These are phyloP conservation scores for Xylophagus ater DNA, from an alignment of 2,888 invertebrate genomes.

Conservation along the genomic window DNA sequence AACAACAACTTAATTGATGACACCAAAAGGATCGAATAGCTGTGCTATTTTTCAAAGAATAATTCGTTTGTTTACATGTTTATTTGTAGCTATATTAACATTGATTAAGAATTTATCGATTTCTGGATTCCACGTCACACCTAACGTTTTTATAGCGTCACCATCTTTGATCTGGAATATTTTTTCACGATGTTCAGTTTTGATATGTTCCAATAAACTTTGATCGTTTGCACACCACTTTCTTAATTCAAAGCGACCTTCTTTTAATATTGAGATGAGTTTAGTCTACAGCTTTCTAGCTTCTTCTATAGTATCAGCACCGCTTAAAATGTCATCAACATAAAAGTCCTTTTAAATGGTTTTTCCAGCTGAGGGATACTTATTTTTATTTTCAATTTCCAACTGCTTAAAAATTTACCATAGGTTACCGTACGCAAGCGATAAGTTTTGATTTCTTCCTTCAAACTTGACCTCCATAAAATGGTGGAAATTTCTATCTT, in stretches of 20 bases:
- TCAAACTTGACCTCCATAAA: slow-evolving; percentile 8
- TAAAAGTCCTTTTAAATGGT: slow-evolving; percentile 13
- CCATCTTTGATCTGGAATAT: too few relatives aligned
- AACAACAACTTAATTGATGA: not conserved
- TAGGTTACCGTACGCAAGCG: slow-evolving; percentile 16
- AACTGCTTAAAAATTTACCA: slow-evolving; percentile 14
- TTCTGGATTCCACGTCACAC: too few relatives aligned
- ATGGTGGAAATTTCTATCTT: slow-evolving; percentile 16
- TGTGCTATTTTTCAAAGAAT: not conserved
- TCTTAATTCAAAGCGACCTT: not conserved
- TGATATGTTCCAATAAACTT: too few relatives aligned
- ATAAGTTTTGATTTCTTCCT: slow-evolving; percentile 7
- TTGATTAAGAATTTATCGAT: too few relatives aligned
- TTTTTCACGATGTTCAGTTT: too few relatives aligned
- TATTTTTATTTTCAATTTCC: slow-evolving; percentile 8
- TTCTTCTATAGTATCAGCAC: slow-evolving; percentile 10
- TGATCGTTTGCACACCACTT: slow-evolving; percentile 1
- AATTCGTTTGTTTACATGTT: not conserved
- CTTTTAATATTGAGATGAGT: not conserved
- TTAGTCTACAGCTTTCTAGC: slow-evolving; percentile 2
- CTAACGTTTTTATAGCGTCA: too few relatives aligned
- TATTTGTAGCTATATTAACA: too few relatives aligned
- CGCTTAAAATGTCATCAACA: slow-evolving; percentile 14
- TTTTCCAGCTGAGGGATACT: slow-evolving; percentile 9
- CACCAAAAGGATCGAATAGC: not conserved